A percentile compares a stretch with the other conserved stretches of the same genome.
Conservation (phyloP, 1,140 invertebrate species). For the Drosophila albomicans region DNA sequence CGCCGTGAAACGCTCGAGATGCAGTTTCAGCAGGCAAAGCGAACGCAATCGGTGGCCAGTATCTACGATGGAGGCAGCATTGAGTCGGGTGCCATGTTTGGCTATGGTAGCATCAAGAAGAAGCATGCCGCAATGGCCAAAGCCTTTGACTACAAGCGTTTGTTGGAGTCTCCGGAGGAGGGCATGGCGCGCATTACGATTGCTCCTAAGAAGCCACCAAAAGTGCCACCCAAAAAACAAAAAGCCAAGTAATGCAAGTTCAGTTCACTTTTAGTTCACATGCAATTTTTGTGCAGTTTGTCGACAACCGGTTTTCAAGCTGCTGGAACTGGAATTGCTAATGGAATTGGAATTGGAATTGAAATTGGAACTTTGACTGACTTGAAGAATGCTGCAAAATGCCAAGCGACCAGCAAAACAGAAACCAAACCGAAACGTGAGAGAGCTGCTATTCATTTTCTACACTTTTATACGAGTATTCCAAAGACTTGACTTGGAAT, state of each 20-base stretch:
- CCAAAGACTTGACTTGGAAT: constrained; percentile 33
- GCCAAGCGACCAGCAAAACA: neutral
- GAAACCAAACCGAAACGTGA: constrained; percentile 7
- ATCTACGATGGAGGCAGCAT: neutral
- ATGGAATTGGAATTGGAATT: no score
- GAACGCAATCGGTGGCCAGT: neutral
- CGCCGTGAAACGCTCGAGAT: neutral
- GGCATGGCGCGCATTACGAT: neutral
- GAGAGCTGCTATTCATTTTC: neutral
- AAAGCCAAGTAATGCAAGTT: neutral
- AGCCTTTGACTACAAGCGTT: neutral
- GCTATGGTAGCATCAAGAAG: neutral
- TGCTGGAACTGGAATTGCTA: neutral
- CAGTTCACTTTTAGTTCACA: no score
- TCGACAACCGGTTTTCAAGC: neutral
- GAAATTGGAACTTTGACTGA: no score
- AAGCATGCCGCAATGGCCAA: neutral
- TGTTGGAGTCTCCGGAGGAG: neutral
- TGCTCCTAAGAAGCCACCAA: neutral
- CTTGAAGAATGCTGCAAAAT: neutral
- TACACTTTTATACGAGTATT: neutral
- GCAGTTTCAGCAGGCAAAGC: neutral
- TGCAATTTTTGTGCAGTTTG: neutral
- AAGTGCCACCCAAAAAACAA: neutral
- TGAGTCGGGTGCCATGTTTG: no score